Base-by-base conservation (phyloP, 1,140 invertebrate species). In the Orius insidiosus region DNA sequence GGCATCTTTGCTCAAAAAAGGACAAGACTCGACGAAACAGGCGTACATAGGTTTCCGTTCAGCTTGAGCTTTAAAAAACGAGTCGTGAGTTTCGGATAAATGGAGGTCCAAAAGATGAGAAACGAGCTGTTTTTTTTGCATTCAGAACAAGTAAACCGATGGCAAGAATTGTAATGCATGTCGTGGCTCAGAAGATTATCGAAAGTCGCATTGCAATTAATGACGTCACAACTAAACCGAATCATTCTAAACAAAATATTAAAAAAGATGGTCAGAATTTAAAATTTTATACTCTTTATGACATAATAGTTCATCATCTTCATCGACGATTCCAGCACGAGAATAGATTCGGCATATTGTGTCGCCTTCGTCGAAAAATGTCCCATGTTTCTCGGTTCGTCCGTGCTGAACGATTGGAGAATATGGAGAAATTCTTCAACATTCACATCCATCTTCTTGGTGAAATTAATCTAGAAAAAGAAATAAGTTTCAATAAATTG, bases 81-180 rank as follows among this genome's bases (percentile, higher is more conserved):
- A 72, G 55, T 81, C 78, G 37, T 83, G 78, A 0, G 54, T 63
- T 54, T 81, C 78, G 48, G 72, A 67, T 43, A 80, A 60, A 55
- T 83, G 79, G 36, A 83, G 62, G 53, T 80, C 77, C 31, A 83
- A 57, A 0, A 81, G 57, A 56, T 78, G 71, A 0, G 74, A 64
- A 8, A 75, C 71, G 15, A 75, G 58, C 15, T 59, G 58, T 38
- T 70, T 73, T n/a, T n/a, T 50, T 70, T 72, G 55, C 78, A 82
- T 50, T 59, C 54, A 3, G 54, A 44, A 49, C 68, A 72, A 7
- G 56, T 53, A 48, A 63, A 66, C 38, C 63, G 58, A 54, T 70
- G 68, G 3, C 47, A 55, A n/a, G 59, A 56, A 47, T 68, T 65
- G 48, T 70, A 70, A 48, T 70, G 67, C 46, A 65, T 58, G 49